Percentiles rank a stretch among this genome's conserved stretches.
These are phyloP conservation scores for Strix aluco DNA, from an alignment of 2,113 vertebrate genomes.

Conservation along the genomic window DNA sequence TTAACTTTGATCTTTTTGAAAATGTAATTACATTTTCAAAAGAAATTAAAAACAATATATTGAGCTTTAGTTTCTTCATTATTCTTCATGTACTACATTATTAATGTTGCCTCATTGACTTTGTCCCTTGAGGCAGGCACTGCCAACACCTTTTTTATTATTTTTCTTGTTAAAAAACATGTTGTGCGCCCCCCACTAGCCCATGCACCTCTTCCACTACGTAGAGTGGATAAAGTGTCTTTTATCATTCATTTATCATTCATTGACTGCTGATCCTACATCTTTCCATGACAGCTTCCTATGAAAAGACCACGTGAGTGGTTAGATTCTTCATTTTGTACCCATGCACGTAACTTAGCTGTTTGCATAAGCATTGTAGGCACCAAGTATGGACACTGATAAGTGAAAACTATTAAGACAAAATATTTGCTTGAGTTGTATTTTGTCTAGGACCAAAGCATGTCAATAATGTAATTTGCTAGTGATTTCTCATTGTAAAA, in stretches of 20 bases:
- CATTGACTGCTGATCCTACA: background rate
- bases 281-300: background rate
- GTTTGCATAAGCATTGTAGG: background rate
- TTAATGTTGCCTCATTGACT: constrained; percentile 19
- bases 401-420: background rate
- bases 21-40: background rate
- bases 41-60: background rate
- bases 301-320: background rate
- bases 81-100: background rate
- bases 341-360: background rate
- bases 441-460: background rate
- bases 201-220: background rate
- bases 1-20: background rate
- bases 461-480: background rate
- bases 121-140: constrained; percentile 22
- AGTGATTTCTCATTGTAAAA: background rate
- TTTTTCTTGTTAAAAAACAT: constrained; percentile 57
- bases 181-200: background rate
- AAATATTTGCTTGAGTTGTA: background rate
- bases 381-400: background rate
- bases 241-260: background rate
- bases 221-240: background rate
- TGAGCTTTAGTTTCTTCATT: background rate
- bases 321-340: background rate
- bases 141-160: constrained; percentile 41